Conservation (phyloP, 2,888 invertebrate species). For the Cactoblastis cactorum region DNA sequence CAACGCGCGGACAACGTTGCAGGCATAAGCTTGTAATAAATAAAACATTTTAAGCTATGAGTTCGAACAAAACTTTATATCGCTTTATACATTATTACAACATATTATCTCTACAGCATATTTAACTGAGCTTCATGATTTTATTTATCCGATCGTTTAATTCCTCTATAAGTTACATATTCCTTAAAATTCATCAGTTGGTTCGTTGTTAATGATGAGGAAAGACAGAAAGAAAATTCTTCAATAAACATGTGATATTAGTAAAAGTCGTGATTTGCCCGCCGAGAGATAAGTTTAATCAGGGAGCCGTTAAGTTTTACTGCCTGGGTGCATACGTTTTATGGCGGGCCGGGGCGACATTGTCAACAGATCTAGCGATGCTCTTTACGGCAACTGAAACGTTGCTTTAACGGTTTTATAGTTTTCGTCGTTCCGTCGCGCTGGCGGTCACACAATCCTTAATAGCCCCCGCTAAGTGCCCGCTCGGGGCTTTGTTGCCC, state of each 20-base stretch:
- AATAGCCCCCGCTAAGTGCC: constrained; percentile 76
- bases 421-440: constrained; percentile 75
- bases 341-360: constrained; percentile 72
- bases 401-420: constrained; percentile 79
- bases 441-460: constrained; percentile 73
- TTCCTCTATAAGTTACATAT: no score
- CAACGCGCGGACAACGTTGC: no score
- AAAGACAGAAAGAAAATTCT: background rate
- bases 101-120: no score
- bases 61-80: no score
- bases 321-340: constrained; percentile 76
- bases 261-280: constrained; percentile 59
- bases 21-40: no score
- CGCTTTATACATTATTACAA: no score
- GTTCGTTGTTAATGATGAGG: no score
- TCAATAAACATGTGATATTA: constrained; percentile 50
- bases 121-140: no score
- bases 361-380: constrained; percentile 78
- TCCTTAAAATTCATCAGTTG: no score
- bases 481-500: constrained; percentile 69
- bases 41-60: no score
- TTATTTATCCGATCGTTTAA: no score
- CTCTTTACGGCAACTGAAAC: constrained; percentile 78
- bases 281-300: constrained; percentile 74
- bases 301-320: constrained; percentile 76